Conservation (phyloP, 1,140 invertebrate genomes). For the Drosophila sp. region DNA sequence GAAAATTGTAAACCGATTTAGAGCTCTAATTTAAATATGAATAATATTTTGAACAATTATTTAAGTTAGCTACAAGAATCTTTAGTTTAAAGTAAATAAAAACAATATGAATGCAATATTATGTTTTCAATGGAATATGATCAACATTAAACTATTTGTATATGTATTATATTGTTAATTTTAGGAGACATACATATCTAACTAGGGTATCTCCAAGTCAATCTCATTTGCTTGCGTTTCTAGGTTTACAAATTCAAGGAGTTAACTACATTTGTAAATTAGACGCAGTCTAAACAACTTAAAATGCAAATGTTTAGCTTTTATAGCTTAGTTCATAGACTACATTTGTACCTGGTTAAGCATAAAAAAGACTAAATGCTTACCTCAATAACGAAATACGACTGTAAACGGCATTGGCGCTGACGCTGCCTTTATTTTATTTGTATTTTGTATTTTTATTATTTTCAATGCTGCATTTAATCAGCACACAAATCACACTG, state of each 20-base stretch:
- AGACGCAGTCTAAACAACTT: conserved; percentile 26
- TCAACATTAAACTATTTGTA: too few relatives aligned
- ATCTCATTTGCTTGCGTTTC: not conserved
- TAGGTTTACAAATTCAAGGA: conserved; percentile 10
- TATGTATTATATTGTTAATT: too few relatives aligned
- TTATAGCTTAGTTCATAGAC: conserved; percentile 17
- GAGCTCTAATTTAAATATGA: too few relatives aligned
- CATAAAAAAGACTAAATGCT: conserved; percentile 24
- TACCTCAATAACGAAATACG: conserved; percentile 33
- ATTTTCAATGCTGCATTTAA: conserved; percentile 68
- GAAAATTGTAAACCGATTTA: too few relatives aligned
- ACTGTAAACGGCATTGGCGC: conserved; percentile 31
- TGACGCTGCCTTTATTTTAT: conserved; percentile 15
- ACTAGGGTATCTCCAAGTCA: too few relatives aligned
- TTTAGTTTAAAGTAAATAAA: too few relatives aligned
- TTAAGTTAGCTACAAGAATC: too few relatives aligned
- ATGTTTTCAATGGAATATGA: too few relatives aligned
- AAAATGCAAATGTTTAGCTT: conserved; percentile 17
- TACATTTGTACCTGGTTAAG: conserved; percentile 13
- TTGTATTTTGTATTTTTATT: conserved; percentile 36
- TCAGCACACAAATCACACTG: conserved; percentile 64
- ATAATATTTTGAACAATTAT: too few relatives aligned
- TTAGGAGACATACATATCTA: too few relatives aligned
- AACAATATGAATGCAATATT: too few relatives aligned
- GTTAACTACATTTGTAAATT: not conserved